These are phyloP conservation scores for Chionodraco myersi DNA, from an alignment of 2,113 vertebrate species.

Conservation along the genomic window DNA sequence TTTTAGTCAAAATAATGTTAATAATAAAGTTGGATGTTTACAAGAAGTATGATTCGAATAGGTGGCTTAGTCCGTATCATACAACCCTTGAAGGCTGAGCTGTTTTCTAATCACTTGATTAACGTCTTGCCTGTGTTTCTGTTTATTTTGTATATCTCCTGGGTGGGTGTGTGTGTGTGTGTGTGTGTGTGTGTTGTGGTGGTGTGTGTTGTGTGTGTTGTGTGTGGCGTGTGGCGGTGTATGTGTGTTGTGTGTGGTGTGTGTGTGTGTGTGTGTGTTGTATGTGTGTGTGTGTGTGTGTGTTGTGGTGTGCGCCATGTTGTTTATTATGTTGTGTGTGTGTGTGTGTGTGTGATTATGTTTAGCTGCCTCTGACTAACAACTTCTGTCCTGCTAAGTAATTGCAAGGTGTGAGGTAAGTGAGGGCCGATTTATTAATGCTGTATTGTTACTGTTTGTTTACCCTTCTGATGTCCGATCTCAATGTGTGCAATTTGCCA, in stretches of 20 bases:
- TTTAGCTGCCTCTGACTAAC: neutral
- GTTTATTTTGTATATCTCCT: too few relatives aligned
- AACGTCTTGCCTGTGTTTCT: neutral
- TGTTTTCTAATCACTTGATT: slow-evolving; percentile 57
- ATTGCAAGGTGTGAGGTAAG: neutral
- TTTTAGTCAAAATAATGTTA: neutral
- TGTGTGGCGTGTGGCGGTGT: too few relatives aligned
- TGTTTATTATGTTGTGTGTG: too few relatives aligned
- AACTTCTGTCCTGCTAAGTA: neutral
- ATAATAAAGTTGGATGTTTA: neutral
- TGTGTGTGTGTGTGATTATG: neutral
- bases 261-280: too few relatives aligned
- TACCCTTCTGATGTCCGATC: neutral
- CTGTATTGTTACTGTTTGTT: neutral
- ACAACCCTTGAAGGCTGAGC: slow-evolving; percentile 26
- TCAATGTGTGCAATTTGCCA: neutral
- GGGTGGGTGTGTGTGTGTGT: too few relatives aligned
- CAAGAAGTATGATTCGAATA: neutral
- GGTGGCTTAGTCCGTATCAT: neutral
- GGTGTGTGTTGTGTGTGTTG: too few relatives aligned
- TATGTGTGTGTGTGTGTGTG: too few relatives aligned
- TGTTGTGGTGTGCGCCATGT: too few relatives aligned
- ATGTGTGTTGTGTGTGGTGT: too few relatives aligned
- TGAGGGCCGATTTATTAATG: neutral
- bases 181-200: too few relatives aligned